phyloP scores from a whole-genome alignment of 2,888 invertebrate species.

The Drosophila kuntzei region DNA sequence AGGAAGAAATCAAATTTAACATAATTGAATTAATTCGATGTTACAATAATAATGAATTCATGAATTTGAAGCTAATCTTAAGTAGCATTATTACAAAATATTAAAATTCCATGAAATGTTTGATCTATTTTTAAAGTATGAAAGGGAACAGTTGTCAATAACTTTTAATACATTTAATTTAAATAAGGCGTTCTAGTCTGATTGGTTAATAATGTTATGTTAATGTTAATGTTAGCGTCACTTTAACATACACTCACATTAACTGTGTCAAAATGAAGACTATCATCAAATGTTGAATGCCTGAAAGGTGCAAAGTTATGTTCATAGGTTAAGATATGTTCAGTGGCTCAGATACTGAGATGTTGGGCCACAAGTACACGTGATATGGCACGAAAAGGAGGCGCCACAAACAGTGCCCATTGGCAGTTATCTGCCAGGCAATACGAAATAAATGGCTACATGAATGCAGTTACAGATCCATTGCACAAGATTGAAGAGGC shows the following conservation, averaged over 20 bases:
- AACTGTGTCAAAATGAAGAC: constrained; percentile 1
- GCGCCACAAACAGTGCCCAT: constrained; percentile 34
- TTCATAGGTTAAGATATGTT: constrained; percentile 27
- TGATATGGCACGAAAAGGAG: constrained; percentile 22
- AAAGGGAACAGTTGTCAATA: too few species aligned
- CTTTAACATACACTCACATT: neutral
- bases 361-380: constrained; percentile 21
- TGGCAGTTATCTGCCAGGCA: constrained; percentile 64
- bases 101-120: too few species aligned
- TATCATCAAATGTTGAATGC: constrained; percentile 29
- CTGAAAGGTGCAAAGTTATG: constrained; percentile 9
- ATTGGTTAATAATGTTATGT: too few species aligned
- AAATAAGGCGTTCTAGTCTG: too few species aligned
- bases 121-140: too few species aligned
- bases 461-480: constrained; percentile 70
- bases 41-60: too few species aligned
- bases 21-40: neutral
- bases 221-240: constrained; percentile 31
- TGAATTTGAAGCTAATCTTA: too few species aligned
- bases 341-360: constrained; percentile 1
- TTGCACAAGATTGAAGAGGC: constrained; percentile 68
- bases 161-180: too few species aligned
- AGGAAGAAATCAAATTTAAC: neutral
- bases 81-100: too few species aligned
- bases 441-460: constrained; percentile 70